A percentile compares a stretch with the other conserved stretches of the same genome.
phyloP scores from a whole-genome alignment of 1,140 invertebrate species.

The Drosophila tani region DNA sequence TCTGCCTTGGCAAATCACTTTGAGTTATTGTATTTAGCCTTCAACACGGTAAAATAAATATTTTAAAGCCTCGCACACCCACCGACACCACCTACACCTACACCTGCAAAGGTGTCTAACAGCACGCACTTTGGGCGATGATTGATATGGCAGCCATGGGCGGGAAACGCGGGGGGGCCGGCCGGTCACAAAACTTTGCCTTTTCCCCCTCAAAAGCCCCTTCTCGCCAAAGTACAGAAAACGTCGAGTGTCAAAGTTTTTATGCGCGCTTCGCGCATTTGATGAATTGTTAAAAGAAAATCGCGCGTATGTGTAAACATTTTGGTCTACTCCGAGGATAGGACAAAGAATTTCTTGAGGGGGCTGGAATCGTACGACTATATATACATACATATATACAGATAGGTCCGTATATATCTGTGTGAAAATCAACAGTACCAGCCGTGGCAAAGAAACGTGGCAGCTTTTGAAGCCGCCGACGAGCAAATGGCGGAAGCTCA shows the following conservation, averaged over 20 bases:
- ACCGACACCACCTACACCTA: conserved; percentile 3
- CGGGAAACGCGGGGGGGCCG: background rate
- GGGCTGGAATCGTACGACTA: conserved; percentile 14
- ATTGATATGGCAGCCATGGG: conserved; percentile 69
- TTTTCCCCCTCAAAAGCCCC: conserved; percentile 1
- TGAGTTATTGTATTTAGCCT: conserved; percentile 78
- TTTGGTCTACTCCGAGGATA: conserved; percentile 61
- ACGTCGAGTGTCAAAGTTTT: conserved; percentile 80
- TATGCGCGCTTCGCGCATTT: conserved; percentile 78
- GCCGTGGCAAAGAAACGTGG: conserved; percentile 21
- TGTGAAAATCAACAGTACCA: conserved; percentile 44
- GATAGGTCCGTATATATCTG: background rate
- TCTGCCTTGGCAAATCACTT: conserved; percentile 68
- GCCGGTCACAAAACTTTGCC: conserved; percentile 59
- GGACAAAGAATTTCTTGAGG: conserved; percentile 38
- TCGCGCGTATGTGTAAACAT: conserved; percentile 82
- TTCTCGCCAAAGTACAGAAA: conserved; percentile 37
- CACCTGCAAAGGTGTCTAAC: conserved; percentile 48
- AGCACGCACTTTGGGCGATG: conserved; percentile 72
- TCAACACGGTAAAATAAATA: conserved; percentile 72
- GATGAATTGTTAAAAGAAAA: conserved; percentile 83
- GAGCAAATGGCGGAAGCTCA: conserved; percentile 47
- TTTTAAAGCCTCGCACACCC: conserved; percentile 65
- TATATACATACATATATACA: background rate
- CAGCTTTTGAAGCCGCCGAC: conserved; percentile 52